These are phyloP conservation scores for Gorsachius goisagi DNA, from an alignment of 2,113 vertebrate genomes.

Conservation along the genomic window DNA sequence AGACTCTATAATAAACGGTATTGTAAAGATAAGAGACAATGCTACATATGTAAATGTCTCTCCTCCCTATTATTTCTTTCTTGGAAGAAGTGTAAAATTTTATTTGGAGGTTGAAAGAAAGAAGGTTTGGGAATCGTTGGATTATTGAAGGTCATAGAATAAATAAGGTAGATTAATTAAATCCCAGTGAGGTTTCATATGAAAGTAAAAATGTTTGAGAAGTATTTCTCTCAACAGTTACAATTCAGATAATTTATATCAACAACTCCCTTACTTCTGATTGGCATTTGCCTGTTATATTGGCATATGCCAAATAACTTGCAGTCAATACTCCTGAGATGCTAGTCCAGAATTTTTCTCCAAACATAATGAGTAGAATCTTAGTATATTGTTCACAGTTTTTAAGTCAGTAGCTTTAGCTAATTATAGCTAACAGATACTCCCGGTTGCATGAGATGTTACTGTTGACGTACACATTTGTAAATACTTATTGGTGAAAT, in stretches of 20 bases:
- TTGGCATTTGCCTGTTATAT: background rate
- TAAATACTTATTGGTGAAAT: background rate
- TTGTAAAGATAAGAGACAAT: background rate
- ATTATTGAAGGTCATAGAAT: background rate
- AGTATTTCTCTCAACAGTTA: background rate
- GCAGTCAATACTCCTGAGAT: background rate
- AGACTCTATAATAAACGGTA: background rate
- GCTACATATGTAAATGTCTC: background rate
- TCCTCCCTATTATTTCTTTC: background rate
- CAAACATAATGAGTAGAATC: background rate
- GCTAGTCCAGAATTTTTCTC: background rate
- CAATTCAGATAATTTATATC: background rate
- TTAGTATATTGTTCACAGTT: background rate
- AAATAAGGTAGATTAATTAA: background rate
- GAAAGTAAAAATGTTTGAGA: background rate
- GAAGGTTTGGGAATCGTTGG: background rate
- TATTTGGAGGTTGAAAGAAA: background rate
- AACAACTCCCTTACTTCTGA: background rate
- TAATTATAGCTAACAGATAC: background rate
- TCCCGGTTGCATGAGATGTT: background rate
- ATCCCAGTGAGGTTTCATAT: background rate
- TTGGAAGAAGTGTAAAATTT: background rate
- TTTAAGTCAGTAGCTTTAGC: background rate
- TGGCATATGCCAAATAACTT: background rate
- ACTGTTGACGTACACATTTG: background rate